phyloP scores from a whole-genome alignment of 1,140 invertebrate genomes.

The Drosophila elegans region DNA sequence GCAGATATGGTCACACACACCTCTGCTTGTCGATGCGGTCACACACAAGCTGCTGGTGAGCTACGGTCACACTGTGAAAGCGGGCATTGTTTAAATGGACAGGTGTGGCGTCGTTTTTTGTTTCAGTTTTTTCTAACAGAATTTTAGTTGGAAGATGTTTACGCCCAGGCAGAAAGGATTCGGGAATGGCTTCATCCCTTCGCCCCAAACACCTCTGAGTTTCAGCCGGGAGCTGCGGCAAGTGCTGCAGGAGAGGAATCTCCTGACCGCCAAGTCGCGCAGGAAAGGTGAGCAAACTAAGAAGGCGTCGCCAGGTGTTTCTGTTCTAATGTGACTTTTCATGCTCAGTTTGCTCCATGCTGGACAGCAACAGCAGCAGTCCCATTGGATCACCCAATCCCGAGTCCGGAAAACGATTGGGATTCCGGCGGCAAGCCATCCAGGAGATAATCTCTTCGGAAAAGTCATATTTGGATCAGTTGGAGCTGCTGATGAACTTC shows the following conservation, averaged over 20 bases:
- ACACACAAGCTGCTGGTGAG: not conserved
- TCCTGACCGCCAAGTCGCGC: constrained; percentile 87
- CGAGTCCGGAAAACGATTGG: constrained; percentile 84
- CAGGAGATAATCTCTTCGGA: constrained; percentile 91
- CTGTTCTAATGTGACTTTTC: not conserved
- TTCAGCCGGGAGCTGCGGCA: constrained; percentile 87
- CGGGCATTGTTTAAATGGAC: constrained; percentile 51
- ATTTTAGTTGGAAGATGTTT: constrained; percentile 53
- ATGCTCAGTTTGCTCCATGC: constrained; percentile 53
- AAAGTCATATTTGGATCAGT: constrained; percentile 88
- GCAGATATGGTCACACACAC: not conserved
- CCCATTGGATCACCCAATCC: constrained; percentile 78
- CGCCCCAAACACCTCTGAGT: constrained; percentile 85
- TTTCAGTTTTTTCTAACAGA: constrained; percentile 18
- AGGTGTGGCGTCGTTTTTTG: constrained; percentile 70
- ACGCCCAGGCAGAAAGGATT: constrained; percentile 57
- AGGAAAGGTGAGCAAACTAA: constrained; percentile 85
- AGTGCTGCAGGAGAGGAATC: constrained; percentile 87
- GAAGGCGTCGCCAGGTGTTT: constrained; percentile 4
- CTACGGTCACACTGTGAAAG: constrained; percentile 17
- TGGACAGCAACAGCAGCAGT: constrained; percentile 71
- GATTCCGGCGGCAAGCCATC: constrained; percentile 86
- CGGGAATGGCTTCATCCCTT: constrained; percentile 20
- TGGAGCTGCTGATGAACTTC: constrained; percentile 89
- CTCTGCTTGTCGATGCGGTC: not conserved